A percentile compares a stretch with the other conserved stretches of the same genome.
Conservation (phyloP, 2,113 vertebrate genomes). For the Ammodytes dubius region DNA sequence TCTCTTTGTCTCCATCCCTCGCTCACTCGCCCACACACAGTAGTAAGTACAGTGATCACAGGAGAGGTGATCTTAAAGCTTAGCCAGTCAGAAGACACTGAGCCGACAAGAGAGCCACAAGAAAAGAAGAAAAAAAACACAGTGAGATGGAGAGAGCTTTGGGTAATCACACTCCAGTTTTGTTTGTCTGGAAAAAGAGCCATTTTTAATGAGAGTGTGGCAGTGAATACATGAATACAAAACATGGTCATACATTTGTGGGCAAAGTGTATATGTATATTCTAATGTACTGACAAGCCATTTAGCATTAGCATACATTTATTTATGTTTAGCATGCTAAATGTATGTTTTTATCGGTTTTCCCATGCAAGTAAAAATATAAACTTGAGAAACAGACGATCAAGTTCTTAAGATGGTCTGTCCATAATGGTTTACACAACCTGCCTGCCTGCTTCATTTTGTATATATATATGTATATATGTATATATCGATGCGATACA, state of each 20-base stretch:
- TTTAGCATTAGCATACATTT: not conserved
- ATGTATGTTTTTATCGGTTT: not conserved
- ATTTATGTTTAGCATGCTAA: no score
- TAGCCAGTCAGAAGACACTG: constrained; percentile 58
- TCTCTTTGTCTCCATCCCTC: constrained; percentile 44
- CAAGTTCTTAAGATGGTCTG: not conserved
- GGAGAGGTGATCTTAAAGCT: constrained; percentile 65
- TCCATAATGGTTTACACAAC: not conserved
- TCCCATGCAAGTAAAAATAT: not conserved
- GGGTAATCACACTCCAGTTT: constrained; percentile 6
- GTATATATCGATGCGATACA: not conserved
- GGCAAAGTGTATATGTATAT: constrained; percentile 7
- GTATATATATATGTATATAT: not conserved
- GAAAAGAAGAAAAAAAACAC: constrained; percentile 26
- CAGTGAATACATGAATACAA: constrained; percentile 7
- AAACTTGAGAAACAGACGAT: not conserved
- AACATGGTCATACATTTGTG: not conserved
- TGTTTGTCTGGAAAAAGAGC: constrained; percentile 32
- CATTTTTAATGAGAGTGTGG: constrained; percentile 35
- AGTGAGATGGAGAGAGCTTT: constrained; percentile 15
- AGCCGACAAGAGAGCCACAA: constrained; percentile 44
- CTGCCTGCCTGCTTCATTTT: no score
- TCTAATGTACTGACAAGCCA: not conserved
- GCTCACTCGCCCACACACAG: constrained; percentile 57
- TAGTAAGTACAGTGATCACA: constrained; percentile 70